Evolutionary conservation across 2,113 vertebrate genomes (phyloP).

Genomic region (Propithecus coquereli): DNA sequence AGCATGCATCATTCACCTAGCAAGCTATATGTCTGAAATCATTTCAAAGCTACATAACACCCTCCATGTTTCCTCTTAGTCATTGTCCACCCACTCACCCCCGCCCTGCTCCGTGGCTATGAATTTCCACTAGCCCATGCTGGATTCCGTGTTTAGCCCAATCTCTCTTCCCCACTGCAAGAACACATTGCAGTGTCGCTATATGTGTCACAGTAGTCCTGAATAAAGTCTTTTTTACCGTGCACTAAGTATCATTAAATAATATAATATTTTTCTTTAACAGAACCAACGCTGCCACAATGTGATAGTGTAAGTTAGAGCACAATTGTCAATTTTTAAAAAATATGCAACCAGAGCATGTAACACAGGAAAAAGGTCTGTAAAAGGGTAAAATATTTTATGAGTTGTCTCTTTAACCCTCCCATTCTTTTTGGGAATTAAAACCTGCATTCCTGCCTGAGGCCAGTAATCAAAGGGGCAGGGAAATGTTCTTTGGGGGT

Average conservation of each 20-base stretch:
- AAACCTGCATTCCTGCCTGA: no score
- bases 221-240: no score
- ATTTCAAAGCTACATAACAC: not conserved
- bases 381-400: no score
- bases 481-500: no score
- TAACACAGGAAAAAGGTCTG: no score
- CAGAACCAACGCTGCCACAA: not conserved
- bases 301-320: not conserved
- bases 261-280: not conserved
- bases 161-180: no score
- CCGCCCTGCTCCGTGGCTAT: not conserved
- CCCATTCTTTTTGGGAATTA: no score
- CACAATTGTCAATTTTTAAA: not conserved
- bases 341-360: not conserved
- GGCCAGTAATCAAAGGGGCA: no score
- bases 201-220: not conserved
- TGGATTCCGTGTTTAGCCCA: not conserved
- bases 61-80: not conserved
- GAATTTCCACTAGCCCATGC: not conserved
- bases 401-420: no score
- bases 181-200: fast-evolving
- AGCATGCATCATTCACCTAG: not conserved
- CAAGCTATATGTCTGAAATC: no score
- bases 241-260: no score
- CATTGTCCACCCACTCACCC: not conserved